Conservation (phyloP, 2,797 vertebrate species). For the Calcarius lapponicus region DNA sequence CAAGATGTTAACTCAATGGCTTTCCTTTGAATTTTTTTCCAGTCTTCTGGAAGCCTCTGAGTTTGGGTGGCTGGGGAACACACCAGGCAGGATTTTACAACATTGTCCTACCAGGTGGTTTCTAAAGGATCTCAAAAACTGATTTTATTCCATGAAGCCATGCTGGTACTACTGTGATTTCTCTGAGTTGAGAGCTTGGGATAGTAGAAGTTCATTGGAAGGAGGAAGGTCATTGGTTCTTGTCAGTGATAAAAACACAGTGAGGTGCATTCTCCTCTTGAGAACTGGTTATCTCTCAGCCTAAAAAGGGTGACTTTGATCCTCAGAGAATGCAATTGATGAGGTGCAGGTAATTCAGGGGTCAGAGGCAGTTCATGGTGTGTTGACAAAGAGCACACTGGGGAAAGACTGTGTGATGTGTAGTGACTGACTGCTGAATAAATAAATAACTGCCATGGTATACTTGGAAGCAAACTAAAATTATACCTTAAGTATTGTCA, state of each 20-base stretch:
- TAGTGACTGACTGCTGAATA: neutral
- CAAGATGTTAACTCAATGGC: neutral
- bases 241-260: neutral
- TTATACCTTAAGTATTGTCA: neutral
- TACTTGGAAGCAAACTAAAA: neutral
- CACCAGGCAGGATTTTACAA: neutral
- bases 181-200: neutral
- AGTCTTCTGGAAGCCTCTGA: neutral
- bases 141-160: neutral
- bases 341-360: neutral
- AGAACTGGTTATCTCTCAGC: neutral
- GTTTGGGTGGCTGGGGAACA: neutral
- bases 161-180: neutral
- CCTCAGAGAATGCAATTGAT: accelerated
- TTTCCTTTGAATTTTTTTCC: neutral
- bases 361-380: neutral
- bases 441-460: neutral
- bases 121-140: neutral
- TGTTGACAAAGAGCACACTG: neutral
- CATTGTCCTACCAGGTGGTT: neutral
- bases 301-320: neutral
- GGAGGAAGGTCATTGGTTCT: neutral
- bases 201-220: neutral
- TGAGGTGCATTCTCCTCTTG: neutral
- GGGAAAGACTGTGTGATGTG: neutral